phyloP scores from a whole-genome alignment of 2,113 vertebrate genomes.

The Casuarius casuarius region DNA sequence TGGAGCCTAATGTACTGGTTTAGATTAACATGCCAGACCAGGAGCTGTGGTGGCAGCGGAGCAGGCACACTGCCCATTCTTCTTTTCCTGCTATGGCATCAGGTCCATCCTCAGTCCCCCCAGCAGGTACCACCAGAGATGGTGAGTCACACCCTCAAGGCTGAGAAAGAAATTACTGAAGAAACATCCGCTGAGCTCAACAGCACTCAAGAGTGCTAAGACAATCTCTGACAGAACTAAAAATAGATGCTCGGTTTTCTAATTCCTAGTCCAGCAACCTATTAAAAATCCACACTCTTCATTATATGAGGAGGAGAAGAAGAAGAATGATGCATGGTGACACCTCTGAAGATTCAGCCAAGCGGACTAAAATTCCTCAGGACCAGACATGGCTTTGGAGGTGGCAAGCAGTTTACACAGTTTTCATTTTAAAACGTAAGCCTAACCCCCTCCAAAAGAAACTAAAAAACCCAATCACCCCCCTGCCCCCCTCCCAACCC shows the following conservation, averaged over 20 bases:
- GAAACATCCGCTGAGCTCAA: not conserved
- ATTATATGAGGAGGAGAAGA: not conserved
- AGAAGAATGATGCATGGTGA: not conserved
- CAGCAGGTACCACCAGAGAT: not conserved
- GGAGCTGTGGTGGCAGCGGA: not conserved
- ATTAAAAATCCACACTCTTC: not conserved
- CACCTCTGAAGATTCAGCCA: not conserved
- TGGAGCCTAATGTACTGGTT: not conserved
- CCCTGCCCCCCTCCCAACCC: accelerated
- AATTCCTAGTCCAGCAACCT: not conserved
- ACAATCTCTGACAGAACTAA: not conserved
- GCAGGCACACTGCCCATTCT: not conserved
- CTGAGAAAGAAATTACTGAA: not conserved
- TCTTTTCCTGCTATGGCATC: not conserved
- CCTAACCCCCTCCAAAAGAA: not conserved
- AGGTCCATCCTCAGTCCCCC: not conserved
- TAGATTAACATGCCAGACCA: not conserved
- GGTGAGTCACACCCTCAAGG: not conserved
- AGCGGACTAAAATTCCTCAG: not conserved
- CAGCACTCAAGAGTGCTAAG: not conserved
- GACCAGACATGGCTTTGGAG: not conserved
- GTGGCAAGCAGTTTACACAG: not conserved
- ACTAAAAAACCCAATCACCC: not conserved
- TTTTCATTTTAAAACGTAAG: not conserved
- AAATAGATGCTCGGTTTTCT: not conserved